These are phyloP conservation scores for Umimayanthus chanpuru DNA, from an alignment of 92 coral and sea anemone species.

Conservation along the genomic window DNA sequence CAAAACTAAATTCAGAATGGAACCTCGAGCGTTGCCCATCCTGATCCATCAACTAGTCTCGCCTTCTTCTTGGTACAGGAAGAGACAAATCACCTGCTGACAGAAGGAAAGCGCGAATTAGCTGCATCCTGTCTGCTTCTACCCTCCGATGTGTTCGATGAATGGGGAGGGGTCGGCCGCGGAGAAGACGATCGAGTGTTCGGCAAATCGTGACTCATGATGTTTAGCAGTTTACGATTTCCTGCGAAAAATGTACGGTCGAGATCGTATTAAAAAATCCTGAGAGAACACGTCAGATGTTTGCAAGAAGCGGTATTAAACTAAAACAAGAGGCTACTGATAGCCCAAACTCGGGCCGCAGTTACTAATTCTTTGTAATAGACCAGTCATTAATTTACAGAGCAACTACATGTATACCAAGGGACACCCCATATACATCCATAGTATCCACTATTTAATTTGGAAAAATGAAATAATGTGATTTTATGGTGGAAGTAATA, in stretches of 20 bases:
- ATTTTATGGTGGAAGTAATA: too few species aligned
- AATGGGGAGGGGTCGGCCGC: not conserved
- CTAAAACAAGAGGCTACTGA: not conserved
- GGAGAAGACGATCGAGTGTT: not conserved
- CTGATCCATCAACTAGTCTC: conserved; percentile 27
- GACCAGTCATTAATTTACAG: too few species aligned
- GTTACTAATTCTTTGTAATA: too few species aligned
- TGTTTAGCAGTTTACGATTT: conserved; percentile 1
- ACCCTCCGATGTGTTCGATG: not conserved
- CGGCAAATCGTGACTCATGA: conserved; percentile 9
- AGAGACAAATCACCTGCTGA: conserved; percentile 38
- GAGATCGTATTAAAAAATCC: too few species aligned
- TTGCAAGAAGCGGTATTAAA: not conserved
- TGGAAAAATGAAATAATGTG: too few species aligned
- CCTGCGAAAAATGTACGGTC: not conserved
- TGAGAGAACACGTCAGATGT: not conserved
- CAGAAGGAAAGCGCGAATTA: not conserved
- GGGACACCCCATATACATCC: too few species aligned
- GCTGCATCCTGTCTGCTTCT: not conserved
- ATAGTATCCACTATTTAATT: too few species aligned
- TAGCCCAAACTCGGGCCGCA: too few species aligned
- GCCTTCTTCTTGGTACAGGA: conserved; percentile 16
- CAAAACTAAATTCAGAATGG: conserved; percentile 63
- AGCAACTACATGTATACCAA: too few species aligned
- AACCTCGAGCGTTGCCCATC: conserved; percentile 64